Conservation (phyloP, 2,888 invertebrate genomes). For the Heliothis peltigera region DNA sequence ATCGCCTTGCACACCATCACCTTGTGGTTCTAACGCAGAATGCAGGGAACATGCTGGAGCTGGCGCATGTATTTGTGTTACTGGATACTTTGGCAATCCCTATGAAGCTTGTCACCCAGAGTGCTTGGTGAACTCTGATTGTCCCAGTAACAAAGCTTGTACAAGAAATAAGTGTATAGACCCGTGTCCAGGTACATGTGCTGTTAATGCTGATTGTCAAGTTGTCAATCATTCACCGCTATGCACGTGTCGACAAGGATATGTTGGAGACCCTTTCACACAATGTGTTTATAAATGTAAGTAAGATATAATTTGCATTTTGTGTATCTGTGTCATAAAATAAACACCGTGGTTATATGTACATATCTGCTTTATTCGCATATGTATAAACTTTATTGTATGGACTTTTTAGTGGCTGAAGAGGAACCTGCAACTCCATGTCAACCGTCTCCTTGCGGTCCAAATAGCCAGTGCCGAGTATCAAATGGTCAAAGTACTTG, state of each 20-base stretch:
- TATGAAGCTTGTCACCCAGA: slow-evolving; percentile 94
- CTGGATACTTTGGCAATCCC: slow-evolving; percentile 94
- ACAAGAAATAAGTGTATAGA: slow-evolving; percentile 93
- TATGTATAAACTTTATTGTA: slow-evolving; percentile 12
- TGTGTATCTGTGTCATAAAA: background rate
- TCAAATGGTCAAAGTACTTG: slow-evolving; percentile 91
- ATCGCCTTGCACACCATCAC: slow-evolving; percentile 91
- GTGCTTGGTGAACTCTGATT: slow-evolving; percentile 93
- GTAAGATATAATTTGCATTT: slow-evolving; percentile 45
- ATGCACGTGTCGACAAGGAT: slow-evolving; percentile 92
- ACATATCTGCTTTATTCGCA: too few relatives aligned
- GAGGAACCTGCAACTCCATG: slow-evolving; percentile 86
- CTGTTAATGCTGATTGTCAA: slow-evolving; percentile 93
- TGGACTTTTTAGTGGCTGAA: slow-evolving; percentile 64
- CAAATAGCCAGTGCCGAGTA: slow-evolving; percentile 91
- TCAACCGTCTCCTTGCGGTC: slow-evolving; percentile 91
- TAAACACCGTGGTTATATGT: too few relatives aligned
- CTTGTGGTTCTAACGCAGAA: slow-evolving; percentile 91
- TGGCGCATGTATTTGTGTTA: slow-evolving; percentile 92
- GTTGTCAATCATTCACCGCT: slow-evolving; percentile 93
- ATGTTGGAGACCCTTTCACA: slow-evolving; percentile 93
- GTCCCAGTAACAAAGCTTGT: slow-evolving; percentile 92
- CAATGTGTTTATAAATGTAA: slow-evolving; percentile 87
- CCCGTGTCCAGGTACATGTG: slow-evolving; percentile 95
- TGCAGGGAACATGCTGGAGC: slow-evolving; percentile 90